Conservation (phyloP, 2,797 vertebrate species). For the Pantherophis alleghaniensis region DNA sequence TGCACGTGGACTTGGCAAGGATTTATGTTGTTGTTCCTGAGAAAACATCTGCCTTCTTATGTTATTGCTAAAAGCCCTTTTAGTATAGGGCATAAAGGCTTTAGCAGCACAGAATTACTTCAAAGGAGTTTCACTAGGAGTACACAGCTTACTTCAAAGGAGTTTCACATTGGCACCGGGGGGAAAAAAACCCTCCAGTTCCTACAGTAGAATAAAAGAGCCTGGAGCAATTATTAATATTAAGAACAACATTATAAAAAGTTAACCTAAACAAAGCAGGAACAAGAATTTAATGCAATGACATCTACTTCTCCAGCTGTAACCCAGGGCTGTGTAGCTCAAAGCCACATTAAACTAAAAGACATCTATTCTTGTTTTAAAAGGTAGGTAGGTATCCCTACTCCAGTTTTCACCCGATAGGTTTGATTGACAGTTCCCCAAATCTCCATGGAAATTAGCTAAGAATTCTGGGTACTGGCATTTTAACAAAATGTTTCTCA, state of each 20-base stretch:
- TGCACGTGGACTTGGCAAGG: constrained; percentile 36
- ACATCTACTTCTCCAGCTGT: not conserved
- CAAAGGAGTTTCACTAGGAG: constrained; percentile 32
- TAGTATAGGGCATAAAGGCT: constrained; percentile 31
- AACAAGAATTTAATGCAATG: not conserved
- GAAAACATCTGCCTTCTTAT: constrained; percentile 65
- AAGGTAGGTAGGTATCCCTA: not conserved
- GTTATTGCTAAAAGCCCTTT: constrained; percentile 58
- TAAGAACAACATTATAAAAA: not conserved
- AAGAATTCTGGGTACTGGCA: not conserved
- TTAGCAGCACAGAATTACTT: constrained; percentile 35
- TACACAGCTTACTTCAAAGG: constrained; percentile 39
- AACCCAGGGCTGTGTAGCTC: not conserved
- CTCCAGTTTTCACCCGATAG: not conserved
- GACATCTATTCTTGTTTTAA: not conserved
- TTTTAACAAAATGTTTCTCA: not conserved
- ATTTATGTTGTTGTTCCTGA: constrained; percentile 40
- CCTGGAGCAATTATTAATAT: not conserved
- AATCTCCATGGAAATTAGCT: not conserved
- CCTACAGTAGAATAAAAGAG: constrained; percentile 1
- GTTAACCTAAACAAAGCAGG: not conserved
- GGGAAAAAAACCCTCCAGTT: not conserved
- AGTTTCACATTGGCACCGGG: not conserved
- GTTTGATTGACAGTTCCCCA: not conserved
- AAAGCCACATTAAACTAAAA: not conserved